These are phyloP conservation scores for Mus caroli DNA, from an alignment of 2,797 vertebrate species.

Conservation along the genomic window DNA sequence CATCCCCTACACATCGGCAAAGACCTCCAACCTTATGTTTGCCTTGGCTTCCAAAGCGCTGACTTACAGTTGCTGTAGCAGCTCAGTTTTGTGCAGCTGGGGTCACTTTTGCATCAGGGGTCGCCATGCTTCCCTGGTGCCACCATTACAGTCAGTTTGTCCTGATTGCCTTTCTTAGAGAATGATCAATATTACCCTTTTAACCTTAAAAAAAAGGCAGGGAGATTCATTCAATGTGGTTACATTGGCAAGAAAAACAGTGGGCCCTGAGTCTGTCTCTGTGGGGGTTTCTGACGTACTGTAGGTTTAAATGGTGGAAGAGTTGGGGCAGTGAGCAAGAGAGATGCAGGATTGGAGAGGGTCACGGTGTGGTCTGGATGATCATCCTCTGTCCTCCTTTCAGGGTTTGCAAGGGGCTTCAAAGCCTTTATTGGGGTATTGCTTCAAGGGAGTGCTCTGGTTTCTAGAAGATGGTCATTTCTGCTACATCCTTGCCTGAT, in stretches of 20 bases:
- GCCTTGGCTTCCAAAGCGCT: background rate
- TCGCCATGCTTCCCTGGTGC: background rate
- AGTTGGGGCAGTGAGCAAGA: background rate
- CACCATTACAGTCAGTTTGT: background rate
- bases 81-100: background rate
- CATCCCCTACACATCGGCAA: background rate
- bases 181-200: background rate
- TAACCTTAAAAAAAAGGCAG: background rate
- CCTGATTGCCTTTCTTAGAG: background rate
- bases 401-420: background rate
- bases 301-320: background rate
- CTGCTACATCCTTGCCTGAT: background rate
- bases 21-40: background rate
- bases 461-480: background rate
- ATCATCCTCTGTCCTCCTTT: background rate
- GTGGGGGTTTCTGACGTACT: background rate
- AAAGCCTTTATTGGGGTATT: background rate
- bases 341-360: background rate
- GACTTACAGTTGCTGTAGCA: background rate
- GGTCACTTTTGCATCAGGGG: background rate
- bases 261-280: background rate
- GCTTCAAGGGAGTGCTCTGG: background rate
- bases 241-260: background rate
- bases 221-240: background rate
- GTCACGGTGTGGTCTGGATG: background rate